These are phyloP conservation scores for Schizaphis graminum DNA, from an alignment of 2,888 invertebrate species.

Conservation along the genomic window DNA sequence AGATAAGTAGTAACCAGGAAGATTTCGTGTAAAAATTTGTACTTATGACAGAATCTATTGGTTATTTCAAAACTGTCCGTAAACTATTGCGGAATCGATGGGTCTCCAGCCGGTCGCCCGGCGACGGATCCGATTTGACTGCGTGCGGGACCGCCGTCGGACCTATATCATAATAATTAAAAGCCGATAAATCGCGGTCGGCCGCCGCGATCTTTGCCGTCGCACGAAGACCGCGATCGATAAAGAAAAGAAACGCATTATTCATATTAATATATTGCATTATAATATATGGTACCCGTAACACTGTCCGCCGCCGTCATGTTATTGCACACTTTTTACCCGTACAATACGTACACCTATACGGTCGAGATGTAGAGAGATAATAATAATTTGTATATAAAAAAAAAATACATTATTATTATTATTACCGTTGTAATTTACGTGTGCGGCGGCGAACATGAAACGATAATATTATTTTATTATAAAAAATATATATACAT, in stretches of 20 bases:
- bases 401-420: constrained; percentile 19
- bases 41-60: not conserved
- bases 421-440: constrained; percentile 49
- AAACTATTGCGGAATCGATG: not conserved
- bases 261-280: not conserved
- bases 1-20: not conserved
- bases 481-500: not conserved
- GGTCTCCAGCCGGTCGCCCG: not conserved
- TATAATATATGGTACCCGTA: not conserved
- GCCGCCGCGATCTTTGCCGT: not conserved
- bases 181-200: not conserved
- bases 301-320: not conserved
- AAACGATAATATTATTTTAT: constrained; percentile 26
- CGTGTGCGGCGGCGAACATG: constrained; percentile 51
- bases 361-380: not conserved
- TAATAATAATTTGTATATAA: constrained; percentile 2
- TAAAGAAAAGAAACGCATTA: constrained; percentile 18
- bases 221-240: not conserved
- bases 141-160: constrained; percentile 5
- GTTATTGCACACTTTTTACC: not conserved
- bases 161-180: not conserved
- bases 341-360: no score
- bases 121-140: not conserved
- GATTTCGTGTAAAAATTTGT: not conserved
- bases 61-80: not conserved